Percentiles rank a stretch among this genome's conserved stretches.
These are phyloP conservation scores for Busseola fusca DNA, from an alignment of 2,888 invertebrate species.

Conservation along the genomic window DNA sequence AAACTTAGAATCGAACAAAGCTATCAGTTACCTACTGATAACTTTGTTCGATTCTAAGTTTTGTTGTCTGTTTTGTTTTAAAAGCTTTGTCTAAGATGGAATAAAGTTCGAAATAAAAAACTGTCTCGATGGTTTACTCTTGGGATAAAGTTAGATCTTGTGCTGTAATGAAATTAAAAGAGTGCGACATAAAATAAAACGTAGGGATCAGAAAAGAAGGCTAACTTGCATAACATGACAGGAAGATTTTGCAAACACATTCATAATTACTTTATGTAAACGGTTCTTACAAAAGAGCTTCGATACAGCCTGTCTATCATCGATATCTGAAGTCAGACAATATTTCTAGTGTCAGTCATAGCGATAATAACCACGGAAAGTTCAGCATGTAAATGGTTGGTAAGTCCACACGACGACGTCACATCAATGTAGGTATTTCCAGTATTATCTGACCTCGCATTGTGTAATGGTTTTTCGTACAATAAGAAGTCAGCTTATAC, in stretches of 20 bases:
- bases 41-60: no score
- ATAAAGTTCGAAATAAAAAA: neutral
- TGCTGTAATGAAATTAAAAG: neutral
- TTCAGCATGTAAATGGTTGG: slow-evolving; percentile 39
- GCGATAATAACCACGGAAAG: slow-evolving; percentile 32
- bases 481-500: neutral
- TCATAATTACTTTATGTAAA: slow-evolving; percentile 38
- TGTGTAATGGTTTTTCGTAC: neutral
- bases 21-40: no score
- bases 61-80: no score
- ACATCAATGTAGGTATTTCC: neutral
- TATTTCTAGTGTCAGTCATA: slow-evolving; percentile 41
- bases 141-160: neutral
- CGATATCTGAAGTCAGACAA: slow-evolving; percentile 25
- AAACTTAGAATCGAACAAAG: no score
- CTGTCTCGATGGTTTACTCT: neutral
- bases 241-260: slow-evolving; percentile 39
- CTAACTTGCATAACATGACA: slow-evolving; percentile 34
- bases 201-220: slow-evolving; percentile 31
- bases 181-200: slow-evolving; percentile 10
- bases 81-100: no score
- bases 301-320: slow-evolving; percentile 37
- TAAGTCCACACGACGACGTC: slow-evolving; percentile 3
- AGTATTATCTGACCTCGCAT: neutral
- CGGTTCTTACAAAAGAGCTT: slow-evolving; percentile 49